Percentiles rank a stretch among this genome's conserved stretches.
Evolutionary conservation across 2,888 invertebrate genomes (phyloP).

Genomic region (Helleia helle): DNA sequence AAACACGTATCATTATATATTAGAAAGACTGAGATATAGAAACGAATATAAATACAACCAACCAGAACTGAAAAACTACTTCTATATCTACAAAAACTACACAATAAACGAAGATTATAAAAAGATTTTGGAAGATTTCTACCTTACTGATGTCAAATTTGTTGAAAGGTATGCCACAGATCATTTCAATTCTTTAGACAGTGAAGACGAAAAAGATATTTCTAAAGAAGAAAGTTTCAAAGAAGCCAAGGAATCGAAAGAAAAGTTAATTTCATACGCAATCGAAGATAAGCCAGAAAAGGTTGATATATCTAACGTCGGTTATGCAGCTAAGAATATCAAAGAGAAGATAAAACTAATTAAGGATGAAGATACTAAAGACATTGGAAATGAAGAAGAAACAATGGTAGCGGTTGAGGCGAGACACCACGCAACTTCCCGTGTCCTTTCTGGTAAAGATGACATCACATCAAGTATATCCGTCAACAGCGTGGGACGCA

Average conservation of each 20-base stretch:
- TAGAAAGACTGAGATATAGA: constrained; percentile 64
- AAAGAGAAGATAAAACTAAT: constrained; percentile 70
- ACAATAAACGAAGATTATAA: constrained; percentile 76
- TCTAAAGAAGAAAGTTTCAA: constrained; percentile 40
- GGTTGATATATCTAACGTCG: constrained; percentile 38
- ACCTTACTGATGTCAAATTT: constrained; percentile 76
- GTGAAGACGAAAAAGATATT: constrained; percentile 38
- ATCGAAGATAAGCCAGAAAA: constrained; percentile 64
- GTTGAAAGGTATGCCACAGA: constrained; percentile 58
- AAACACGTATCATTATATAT: constrained; percentile 59
- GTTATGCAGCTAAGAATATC: constrained; percentile 54
- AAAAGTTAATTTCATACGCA: constrained; percentile 69
- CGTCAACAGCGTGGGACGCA: constrained; percentile 75
- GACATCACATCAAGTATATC: constrained; percentile 75
- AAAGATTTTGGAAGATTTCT: constrained; percentile 71
- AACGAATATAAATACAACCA: constrained; percentile 62
- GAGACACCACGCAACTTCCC: constrained; percentile 58
- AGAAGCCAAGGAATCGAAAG: constrained; percentile 58
- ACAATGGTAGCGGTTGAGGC: constrained; percentile 77
- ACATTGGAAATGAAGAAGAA: constrained; percentile 66
- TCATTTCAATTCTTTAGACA: constrained; percentile 34
- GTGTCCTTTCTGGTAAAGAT: constrained; percentile 50
- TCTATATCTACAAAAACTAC: constrained; percentile 79
- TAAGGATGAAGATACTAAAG: constrained; percentile 61
- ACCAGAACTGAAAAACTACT: constrained; percentile 78